Base-by-base conservation (phyloP, 1,140 invertebrate species). In the Meteorus sp. region DNA sequence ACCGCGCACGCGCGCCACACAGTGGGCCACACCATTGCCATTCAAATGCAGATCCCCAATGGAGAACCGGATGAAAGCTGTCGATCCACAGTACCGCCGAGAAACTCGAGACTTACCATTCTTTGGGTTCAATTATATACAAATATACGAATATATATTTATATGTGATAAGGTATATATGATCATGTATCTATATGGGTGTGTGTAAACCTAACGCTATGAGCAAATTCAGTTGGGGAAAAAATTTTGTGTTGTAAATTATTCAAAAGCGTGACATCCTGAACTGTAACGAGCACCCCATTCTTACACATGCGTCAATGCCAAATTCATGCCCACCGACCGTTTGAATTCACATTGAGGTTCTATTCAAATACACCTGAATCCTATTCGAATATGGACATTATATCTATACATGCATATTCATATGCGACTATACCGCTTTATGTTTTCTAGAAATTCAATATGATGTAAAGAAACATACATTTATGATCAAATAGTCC, bases 11-110 rank as follows among this genome's bases (percentile, higher is more conserved):
- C 41, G 52, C 35, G 51, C n/a, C n/a, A n/a, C n/a, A n/a, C n/a
- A n/a, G 47, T 59, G 43, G 60, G 56, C 53, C 29, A 27, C 53
- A 22, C 39, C 3, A 31, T 17, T 13, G 45, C 59, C 19, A 65
- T 65, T 65, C 59, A 60, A 61, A 61, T 65, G 60, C 53, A 62
- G 60, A 65, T 65, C 43, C 41, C 52, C 57, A 57, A 57, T 35
- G 43, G 45, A 58, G 25, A 44, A 60, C 59, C 44, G 59, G 45
- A 51, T 61, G 53, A 52, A 58, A 43, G 43, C 35, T 37, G 37
- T 53, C 17, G 31, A 48, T 39, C 23, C 27, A 53, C 8, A 17
- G 11, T n/a, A 53, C 54, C 50, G 29, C 17, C 48, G 39, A 29
- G 55, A 53, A 53, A 57, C 59, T 59, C 62, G 61, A 66, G 63